A percentile compares a stretch with the other conserved stretches of the same genome.
Conservation (phyloP, 2,797 vertebrate genomes). For the Oreochromis grahami region DNA sequence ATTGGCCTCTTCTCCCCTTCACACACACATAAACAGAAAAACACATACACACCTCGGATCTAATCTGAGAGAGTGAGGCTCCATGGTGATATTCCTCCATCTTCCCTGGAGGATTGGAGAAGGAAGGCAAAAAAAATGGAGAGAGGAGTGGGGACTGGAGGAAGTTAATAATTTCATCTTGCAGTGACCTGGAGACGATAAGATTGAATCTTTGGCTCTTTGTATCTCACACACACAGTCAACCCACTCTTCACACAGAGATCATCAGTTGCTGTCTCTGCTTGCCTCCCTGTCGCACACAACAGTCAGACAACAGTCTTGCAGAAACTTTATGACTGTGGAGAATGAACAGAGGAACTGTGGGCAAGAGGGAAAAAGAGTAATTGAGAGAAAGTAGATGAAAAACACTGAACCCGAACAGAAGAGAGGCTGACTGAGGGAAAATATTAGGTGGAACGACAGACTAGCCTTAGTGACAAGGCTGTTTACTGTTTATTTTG, state of each 20-base stretch:
- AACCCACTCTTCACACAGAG: conserved; percentile 1
- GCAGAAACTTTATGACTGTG: conserved; percentile 15
- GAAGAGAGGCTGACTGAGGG: conserved; percentile 13
- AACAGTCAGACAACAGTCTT: conserved; percentile 1
- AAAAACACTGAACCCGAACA: background rate
- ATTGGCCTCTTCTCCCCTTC: conserved; percentile 57
- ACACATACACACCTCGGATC: conserved; percentile 61
- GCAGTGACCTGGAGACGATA: conserved; percentile 50
- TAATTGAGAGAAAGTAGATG: background rate
- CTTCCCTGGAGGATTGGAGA: conserved; percentile 38
- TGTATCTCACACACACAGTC: background rate
- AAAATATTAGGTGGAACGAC: conserved; percentile 41
- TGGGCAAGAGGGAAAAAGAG: background rate
- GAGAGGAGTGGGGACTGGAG: background rate
- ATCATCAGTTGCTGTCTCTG: background rate
- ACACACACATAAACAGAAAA: conserved; percentile 25
- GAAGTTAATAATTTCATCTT: conserved; percentile 68
- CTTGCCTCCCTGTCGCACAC: background rate
- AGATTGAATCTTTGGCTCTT: conserved; percentile 57
- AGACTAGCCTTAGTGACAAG: conserved; percentile 37
- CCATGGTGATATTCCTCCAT: conserved; percentile 53
- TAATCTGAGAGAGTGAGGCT: conserved; percentile 65
- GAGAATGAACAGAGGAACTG: background rate
- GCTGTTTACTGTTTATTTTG: conserved; percentile 60
- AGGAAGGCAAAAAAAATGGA: background rate